A percentile compares a stretch with the other conserved stretches of the same genome.
Evolutionary conservation across 2,113 vertebrate genomes (phyloP).

Genomic region (Pseudorhombus dupliciocellatus): DNA sequence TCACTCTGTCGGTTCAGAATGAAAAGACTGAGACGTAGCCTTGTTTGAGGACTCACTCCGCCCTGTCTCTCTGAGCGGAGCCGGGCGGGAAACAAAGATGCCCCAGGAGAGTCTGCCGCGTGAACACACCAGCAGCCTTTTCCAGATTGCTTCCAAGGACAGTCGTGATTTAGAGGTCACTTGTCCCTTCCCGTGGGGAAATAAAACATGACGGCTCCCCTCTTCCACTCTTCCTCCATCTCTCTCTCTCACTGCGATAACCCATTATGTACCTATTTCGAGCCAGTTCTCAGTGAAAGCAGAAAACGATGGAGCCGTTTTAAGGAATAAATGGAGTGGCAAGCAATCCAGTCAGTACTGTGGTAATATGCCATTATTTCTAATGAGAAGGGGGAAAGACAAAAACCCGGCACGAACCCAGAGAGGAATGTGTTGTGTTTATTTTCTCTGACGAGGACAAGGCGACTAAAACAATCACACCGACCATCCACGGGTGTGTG

Average conservation of each 20-base stretch:
- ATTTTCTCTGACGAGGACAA: conserved; percentile 27
- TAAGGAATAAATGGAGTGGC: conserved; percentile 17
- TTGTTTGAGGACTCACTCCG: conserved; percentile 17
- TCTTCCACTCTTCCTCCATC: conserved; percentile 7
- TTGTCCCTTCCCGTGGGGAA: conserved; percentile 25
- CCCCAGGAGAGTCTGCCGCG: conserved; percentile 1
- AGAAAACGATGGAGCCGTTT: conserved; percentile 9
- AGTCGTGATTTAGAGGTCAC: conserved; percentile 53
- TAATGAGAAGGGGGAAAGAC: conserved; percentile 44
- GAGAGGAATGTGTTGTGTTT: conserved; percentile 23
- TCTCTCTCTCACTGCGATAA: conserved; percentile 18
- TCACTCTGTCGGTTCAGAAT: background rate
- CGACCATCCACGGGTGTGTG: conserved; percentile 2
- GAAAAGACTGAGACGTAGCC: conserved; percentile 18
- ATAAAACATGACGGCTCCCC: conserved; percentile 25
- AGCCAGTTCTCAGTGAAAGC: conserved; percentile 7
- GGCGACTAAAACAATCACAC: conserved; percentile 30
- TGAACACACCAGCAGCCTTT: conserved; percentile 18
- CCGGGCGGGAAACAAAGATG: conserved; percentile 4
- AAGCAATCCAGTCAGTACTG: conserved; percentile 34
- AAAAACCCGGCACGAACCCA: conserved; percentile 9
- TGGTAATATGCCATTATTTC: conserved; percentile 48
- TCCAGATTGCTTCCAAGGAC: conserved; percentile 39
- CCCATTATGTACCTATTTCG: conserved; percentile 33
- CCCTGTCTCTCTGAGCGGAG: conserved; percentile 7